Base-by-base conservation (phyloP, 2,888 invertebrate species). In the Drosophila monieri region DNA sequence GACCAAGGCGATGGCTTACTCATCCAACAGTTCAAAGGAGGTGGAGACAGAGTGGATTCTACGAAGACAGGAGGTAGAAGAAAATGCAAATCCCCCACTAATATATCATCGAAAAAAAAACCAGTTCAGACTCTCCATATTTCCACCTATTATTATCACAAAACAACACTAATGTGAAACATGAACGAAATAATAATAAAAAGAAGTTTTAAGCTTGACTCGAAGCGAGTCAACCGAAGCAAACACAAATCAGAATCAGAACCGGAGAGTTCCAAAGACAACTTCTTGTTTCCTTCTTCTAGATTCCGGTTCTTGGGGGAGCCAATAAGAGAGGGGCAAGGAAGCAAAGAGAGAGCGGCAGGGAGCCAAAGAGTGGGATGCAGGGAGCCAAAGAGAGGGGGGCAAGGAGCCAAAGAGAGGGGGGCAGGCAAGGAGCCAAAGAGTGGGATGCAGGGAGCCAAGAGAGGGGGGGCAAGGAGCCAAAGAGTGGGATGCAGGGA, bases 231-330 rank as follows among this genome's bases (percentile, higher is more conserved):
- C 35, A 57, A 51, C 46, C 70, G 41, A 62, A 23, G 52, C 49
- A 37, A 51, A 44, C 37, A 57, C 47, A 69, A 48, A 21, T 44
- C 47, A 10, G 21, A 23, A 23, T 23, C 21, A 23, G 21, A 23
- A 23, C 21, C 21, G 4, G 27, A 67, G 76, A 81, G 79, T 58
- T 54, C 57, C 65, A 65, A 77, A 73, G 74, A 69, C 77, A 86
- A 80, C 80, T 81, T 86, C 80, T 84, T 73, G 85, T 84, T 88
- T 88, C 87, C 87, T 81, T 80, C 78, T 86, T 73, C 35, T 77
- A 68, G 27, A 81, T 73, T 88, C 81, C 81, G 88, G 81, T 81
- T 81, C 80, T 86, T 23, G 3, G 21, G 62, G 23, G 44, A 32
- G 30, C 2, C 18, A 18, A 18, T 1, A 2, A 18, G 18, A 18